Base-by-base conservation (phyloP, 92 coral and sea anemone genomes). In the Porites divaricata region DNA sequence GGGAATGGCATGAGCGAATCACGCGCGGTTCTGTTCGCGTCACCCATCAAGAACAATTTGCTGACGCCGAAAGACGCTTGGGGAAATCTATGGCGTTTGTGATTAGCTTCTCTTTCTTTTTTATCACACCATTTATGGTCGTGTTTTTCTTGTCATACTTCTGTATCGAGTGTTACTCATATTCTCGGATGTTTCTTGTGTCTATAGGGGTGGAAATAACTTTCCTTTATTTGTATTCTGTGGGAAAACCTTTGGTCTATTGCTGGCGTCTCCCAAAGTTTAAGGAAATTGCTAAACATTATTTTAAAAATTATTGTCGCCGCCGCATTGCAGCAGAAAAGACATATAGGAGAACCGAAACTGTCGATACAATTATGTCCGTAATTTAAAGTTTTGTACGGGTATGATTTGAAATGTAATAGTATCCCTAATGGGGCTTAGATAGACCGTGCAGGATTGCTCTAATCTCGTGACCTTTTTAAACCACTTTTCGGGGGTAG, bases 211-310 rank as follows among this genome's bases (percentile, higher is more conserved):
- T 59, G 69, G 68, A 59, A 41, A 35, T 35, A 12, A 77, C 68
- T 10, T 8, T 77, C 9, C 10, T 67, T 59, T 63, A 59, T 59
- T 17, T 77, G 70, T 8, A 77, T 26, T 77, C 69, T 22, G 49
- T 62, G 15, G n/a, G 28, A 17, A 59, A 77, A 17, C 81, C 81
- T 14, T 77, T 28, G 28, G 23, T 77, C n/a, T 35, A 11, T 2
- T 77, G 68, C 15, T 63, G 81, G 81, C 70, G 81, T 28, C 68
- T 77, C 9, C 70, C 68, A 11, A 77, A 58, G 70, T 63, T 59
- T 70, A 26, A 26, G 11, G 52, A 59, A 45, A 53, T 48, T 11
- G 28, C 35, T 41, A 77, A 63, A 63, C 56, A 8, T 19, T 77
- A 19, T 21, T 17, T 77, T 45, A 35, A 63, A 62, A 35, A 41